Percentiles rank a stretch among this genome's conserved stretches.
Conservation (phyloP, 1,140 invertebrate species). For the Tetramorium alpestre region DNA sequence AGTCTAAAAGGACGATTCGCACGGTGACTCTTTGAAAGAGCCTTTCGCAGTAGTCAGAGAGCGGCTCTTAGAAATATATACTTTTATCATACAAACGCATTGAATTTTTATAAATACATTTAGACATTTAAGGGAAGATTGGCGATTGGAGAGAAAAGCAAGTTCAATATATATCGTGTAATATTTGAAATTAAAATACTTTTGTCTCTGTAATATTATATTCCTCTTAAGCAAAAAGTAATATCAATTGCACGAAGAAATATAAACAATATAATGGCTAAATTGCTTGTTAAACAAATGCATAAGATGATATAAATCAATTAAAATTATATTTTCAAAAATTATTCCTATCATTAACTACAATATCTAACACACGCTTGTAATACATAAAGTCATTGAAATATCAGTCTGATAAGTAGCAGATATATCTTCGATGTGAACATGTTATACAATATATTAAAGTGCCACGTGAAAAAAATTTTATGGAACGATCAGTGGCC, state of each 20-base stretch:
- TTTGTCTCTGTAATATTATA: neutral
- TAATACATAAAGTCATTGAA: neutral
- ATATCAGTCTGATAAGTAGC: neutral
- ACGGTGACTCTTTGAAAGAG: slow-evolving; percentile 8
- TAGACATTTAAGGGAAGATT: slow-evolving; percentile 26
- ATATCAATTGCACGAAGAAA: neutral
- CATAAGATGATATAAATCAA: neutral
- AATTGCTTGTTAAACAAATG: neutral
- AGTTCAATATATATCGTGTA: neutral
- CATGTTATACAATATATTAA: neutral
- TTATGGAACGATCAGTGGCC: slow-evolving; percentile 40
- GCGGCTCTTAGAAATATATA: neutral
- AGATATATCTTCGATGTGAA: neutral
- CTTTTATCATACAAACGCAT: neutral
- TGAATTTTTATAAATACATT: neutral
- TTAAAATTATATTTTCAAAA: neutral
- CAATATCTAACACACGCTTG: neutral
- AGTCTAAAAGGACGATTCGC: slow-evolving; percentile 80
- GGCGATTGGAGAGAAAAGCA: neutral
- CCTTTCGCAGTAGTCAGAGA: neutral
- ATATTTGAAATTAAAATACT: slow-evolving; percentile 5
- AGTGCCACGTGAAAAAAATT: neutral
- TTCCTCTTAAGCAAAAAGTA: neutral
- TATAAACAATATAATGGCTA: neutral
- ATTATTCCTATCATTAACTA: neutral